Conservation (phyloP, 92 coral and sea anemone species). For the Ricordea florida region DNA sequence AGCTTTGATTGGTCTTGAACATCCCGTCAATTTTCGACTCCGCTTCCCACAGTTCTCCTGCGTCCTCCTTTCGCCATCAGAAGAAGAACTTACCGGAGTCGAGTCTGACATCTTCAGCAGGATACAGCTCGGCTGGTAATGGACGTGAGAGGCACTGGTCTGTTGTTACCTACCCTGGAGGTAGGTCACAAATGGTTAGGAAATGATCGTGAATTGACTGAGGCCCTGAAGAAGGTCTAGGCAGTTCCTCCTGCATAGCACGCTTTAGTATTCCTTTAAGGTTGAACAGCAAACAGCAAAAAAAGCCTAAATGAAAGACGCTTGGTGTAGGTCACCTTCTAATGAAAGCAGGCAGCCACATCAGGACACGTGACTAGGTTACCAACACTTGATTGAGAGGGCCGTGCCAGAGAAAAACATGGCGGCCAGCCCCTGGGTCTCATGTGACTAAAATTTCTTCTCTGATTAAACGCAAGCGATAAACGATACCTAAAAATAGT, state of each 20-base stretch:
- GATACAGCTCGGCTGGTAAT: background rate
- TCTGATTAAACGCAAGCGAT: too few species aligned
- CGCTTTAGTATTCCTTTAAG: too few species aligned
- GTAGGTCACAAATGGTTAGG: background rate
- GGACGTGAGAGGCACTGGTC: background rate
- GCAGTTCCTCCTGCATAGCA: background rate
- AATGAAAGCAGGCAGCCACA: too few species aligned
- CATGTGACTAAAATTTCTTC: too few species aligned
- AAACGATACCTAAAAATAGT: too few species aligned
- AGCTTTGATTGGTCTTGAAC: conserved; percentile 39
- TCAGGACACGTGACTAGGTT: conserved; percentile 20
- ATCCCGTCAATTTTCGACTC: background rate
- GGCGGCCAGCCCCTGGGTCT: too few species aligned
- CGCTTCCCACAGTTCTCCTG: conserved; percentile 24
- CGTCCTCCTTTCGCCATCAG: conserved; percentile 13
- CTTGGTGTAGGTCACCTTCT: too few species aligned
- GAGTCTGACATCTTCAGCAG: conserved; percentile 10
- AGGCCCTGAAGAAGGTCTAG: background rate
- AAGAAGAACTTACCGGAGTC: conserved; percentile 4
- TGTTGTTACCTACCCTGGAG: too few species aligned
- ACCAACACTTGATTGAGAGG: conserved; percentile 26
- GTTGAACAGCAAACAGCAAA: too few species aligned
- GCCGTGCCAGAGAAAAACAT: conserved; percentile 14
- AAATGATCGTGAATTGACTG: background rate
- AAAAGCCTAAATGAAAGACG: too few species aligned